Percentiles rank a stretch among this genome's conserved stretches.
Conservation (phyloP, 1,140 invertebrate genomes). For the Zaprionus vittiger region DNA sequence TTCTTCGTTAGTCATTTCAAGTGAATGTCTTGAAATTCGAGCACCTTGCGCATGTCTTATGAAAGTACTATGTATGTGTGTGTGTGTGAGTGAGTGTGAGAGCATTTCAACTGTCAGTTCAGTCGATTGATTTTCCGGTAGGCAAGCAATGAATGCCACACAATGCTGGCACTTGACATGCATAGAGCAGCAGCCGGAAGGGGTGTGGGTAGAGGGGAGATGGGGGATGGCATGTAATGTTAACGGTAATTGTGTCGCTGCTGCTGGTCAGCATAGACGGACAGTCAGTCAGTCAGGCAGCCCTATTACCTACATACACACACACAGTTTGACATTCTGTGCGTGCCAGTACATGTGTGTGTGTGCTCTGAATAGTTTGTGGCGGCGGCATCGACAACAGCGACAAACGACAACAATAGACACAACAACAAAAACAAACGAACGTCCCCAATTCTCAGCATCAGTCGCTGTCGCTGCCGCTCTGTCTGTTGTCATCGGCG, state of each 20-base stretch:
- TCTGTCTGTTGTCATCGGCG: constrained; percentile 30
- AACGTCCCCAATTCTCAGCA: constrained; percentile 50
- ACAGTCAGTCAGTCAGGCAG: constrained; percentile 21
- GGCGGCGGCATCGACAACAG: constrained; percentile 35
- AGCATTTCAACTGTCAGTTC: constrained; percentile 60
- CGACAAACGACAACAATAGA: constrained; percentile 48
- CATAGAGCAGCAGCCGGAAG: constrained; percentile 42
- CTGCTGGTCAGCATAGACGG: constrained; percentile 53
- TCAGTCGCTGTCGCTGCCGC: constrained; percentile 28
- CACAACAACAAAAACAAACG: background rate
- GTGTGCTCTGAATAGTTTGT: constrained; percentile 61
- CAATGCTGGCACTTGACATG: constrained; percentile 68
- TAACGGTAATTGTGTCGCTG: constrained; percentile 71
- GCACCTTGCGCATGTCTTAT: constrained; percentile 53
- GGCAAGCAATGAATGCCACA: constrained; percentile 29
- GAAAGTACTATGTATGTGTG: constrained; percentile 50
- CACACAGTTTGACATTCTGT: background rate
- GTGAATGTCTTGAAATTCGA: constrained; percentile 70
- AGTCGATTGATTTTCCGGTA: constrained; percentile 79
- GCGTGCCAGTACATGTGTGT: background rate
- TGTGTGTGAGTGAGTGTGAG: constrained; percentile 9
- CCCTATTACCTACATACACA: constrained; percentile 67
- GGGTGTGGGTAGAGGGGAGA: background rate
- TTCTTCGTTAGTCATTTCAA: constrained; percentile 40
- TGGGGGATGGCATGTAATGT: constrained; percentile 49